Percentiles rank a stretch among this genome's conserved stretches.
Conservation (phyloP, 2,113 vertebrate species). For the Cromileptes altivelis region DNA sequence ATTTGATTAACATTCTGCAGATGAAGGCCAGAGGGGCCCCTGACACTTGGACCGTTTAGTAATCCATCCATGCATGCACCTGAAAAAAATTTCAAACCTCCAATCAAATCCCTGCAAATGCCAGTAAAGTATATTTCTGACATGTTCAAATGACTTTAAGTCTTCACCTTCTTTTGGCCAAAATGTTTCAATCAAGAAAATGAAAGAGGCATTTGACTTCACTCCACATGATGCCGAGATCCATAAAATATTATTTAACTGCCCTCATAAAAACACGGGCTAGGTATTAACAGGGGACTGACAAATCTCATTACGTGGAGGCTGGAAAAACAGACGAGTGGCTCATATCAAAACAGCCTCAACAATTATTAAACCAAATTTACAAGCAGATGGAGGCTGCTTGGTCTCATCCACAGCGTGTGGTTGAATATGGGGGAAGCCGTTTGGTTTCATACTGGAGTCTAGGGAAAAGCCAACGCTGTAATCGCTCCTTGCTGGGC, state of each 20-base stretch:
- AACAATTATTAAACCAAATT: constrained; percentile 70
- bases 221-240: constrained; percentile 8
- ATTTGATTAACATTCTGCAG: too few relatives aligned
- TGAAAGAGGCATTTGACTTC: constrained; percentile 10
- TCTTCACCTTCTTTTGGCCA: background rate
- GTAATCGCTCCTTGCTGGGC: constrained; percentile 45
- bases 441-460: constrained; percentile 45
- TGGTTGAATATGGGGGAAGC: constrained; percentile 45
- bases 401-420: constrained; percentile 52
- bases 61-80: background rate
- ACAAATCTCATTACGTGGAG: constrained; percentile 51
- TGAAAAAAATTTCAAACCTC: constrained; percentile 31
- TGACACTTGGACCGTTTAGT: too few relatives aligned
- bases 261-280: constrained; percentile 63
- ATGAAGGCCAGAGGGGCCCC: too few relatives aligned
- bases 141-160: background rate
- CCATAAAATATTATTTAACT: constrained; percentile 63
- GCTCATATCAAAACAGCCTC: constrained; percentile 56
- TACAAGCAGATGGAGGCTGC: constrained; percentile 58
- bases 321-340: constrained; percentile 65
- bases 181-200: constrained; percentile 6
- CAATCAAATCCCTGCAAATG: background rate
- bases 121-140: background rate
- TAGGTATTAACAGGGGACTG: constrained; percentile 30
- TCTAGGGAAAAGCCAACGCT: constrained; percentile 50